Conservation (phyloP, 2,888 invertebrate species). For the Auanema freiburgensis region DNA sequence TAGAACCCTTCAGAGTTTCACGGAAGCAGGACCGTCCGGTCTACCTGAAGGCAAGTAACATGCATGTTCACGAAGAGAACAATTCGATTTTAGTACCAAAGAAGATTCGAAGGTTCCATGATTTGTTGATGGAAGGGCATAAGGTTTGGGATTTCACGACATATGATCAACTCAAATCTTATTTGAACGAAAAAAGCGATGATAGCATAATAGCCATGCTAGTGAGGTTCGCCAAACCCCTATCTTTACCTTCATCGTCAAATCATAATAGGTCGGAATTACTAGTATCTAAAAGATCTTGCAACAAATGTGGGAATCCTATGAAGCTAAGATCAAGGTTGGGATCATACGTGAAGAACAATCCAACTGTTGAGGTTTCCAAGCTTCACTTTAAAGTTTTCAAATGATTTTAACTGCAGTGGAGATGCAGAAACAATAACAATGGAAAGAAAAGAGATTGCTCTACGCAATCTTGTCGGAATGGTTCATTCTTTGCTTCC, state of each 20-base stretch:
- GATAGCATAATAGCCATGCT: conserved; percentile 1
- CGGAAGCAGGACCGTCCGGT: too few relatives aligned
- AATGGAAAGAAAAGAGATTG: conserved; percentile 8
- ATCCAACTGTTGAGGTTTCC: conserved; percentile 4
- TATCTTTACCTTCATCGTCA: not conserved
- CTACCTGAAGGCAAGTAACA: not conserved
- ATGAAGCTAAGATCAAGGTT: conserved; percentile 6
- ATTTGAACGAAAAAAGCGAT: not conserved
- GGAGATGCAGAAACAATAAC: not conserved
- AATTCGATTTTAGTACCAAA: not conserved
- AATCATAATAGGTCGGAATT: not conserved
- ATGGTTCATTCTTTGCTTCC: conserved; percentile 4
- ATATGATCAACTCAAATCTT: not conserved
- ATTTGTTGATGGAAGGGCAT: not conserved
- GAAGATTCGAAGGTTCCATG: conserved; percentile 3
- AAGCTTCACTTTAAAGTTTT: not conserved
- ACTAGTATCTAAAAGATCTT: not conserved
- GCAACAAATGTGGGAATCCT: conserved; percentile 2
- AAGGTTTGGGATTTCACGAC: conserved; percentile 4
- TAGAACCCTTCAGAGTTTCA: too few relatives aligned
- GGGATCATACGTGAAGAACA: not conserved
- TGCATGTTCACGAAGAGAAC: not conserved
- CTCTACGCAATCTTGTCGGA: conserved; percentile 6
- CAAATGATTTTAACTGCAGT: not conserved
- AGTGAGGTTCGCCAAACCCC: not conserved